Conservation (phyloP, 1,140 invertebrate species). For the Acarapis woodi region DNA sequence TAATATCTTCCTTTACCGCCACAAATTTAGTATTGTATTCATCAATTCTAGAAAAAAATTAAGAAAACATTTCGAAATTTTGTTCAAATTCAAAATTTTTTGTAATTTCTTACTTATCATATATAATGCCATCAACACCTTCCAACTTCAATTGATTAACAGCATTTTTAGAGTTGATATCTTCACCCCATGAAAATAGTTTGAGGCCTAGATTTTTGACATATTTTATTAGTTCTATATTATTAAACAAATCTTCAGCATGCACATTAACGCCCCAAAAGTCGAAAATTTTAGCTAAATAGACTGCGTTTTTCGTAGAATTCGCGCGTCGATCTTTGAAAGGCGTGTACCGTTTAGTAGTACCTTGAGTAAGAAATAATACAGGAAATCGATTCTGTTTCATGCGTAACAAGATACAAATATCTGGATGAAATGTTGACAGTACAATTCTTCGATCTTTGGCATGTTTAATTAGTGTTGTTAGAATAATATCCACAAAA, state of each 20-base stretch:
- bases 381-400: conserved; percentile 89
- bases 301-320: conserved; percentile 43
- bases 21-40: background rate
- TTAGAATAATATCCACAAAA: conserved; percentile 63
- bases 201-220: conserved; percentile 44
- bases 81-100: background rate
- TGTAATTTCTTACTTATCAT: conserved; percentile 34
- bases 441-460: conserved; percentile 51
- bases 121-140: conserved; percentile 70
- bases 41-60: background rate
- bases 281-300: conserved; percentile 44
- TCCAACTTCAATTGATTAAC: conserved; percentile 54
- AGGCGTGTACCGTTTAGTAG: conserved; percentile 41
- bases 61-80: background rate
- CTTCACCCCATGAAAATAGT: conserved; percentile 85
- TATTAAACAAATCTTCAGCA: conserved; percentile 58
- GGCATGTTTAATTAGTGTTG: conserved; percentile 37
- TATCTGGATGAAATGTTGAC: conserved; percentile 58
- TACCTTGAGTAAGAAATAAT: conserved; percentile 63
- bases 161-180: conserved; percentile 60
- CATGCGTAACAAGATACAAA: conserved; percentile 24
- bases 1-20: background rate
- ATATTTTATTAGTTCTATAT: conserved; percentile 41
- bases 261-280: conserved; percentile 60
- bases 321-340: conserved; percentile 26